Conservation (phyloP, 2,888 invertebrate species). For the Sericinus montela region DNA sequence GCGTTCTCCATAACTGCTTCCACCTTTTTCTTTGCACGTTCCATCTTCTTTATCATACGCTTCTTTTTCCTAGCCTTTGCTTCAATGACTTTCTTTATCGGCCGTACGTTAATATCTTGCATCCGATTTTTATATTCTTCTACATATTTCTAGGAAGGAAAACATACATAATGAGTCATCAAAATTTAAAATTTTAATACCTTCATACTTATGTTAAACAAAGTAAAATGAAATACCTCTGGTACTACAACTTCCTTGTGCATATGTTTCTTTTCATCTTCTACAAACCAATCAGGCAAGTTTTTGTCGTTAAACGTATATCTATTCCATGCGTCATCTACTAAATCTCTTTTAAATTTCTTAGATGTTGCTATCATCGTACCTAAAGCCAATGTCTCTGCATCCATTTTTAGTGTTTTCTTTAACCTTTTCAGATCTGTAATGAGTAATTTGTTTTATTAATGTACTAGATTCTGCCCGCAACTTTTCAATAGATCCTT, state of each 20-base stretch:
- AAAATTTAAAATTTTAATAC: too few relatives aligned
- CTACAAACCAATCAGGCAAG: slow-evolving; percentile 97
- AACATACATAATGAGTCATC: not conserved
- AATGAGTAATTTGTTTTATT: too few relatives aligned
- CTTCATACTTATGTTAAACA: too few relatives aligned
- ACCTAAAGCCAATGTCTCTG: slow-evolving; percentile 95
- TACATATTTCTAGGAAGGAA: slow-evolving; percentile 82
- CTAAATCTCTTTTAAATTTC: slow-evolving; percentile 93
- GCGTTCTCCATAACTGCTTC: slow-evolving; percentile 94
- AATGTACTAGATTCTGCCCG: too few relatives aligned
- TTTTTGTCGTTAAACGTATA: slow-evolving; percentile 94
- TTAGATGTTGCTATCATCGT: slow-evolving; percentile 93
- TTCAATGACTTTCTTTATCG: slow-evolving; percentile 98
- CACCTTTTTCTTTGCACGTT: slow-evolving; percentile 96
- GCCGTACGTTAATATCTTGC: slow-evolving; percentile 93
- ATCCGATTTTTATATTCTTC: slow-evolving; percentile 91
- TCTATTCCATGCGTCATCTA: slow-evolving; percentile 95
- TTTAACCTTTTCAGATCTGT: slow-evolving; percentile 68
- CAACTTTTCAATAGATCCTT: too few relatives aligned
- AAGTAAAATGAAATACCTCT: slow-evolving; percentile 68
- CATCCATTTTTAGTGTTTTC: slow-evolving; percentile 85
- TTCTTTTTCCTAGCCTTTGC: slow-evolving; percentile 99
- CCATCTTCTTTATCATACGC: slow-evolving; percentile 90
- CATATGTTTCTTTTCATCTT: slow-evolving; percentile 96
- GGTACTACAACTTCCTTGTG: slow-evolving; percentile 90